Percentiles rank a stretch among this genome's conserved stretches.
These are phyloP conservation scores for Pachypeltis micranthus DNA, from an alignment of 1,140 invertebrate species.

Conservation along the genomic window DNA sequence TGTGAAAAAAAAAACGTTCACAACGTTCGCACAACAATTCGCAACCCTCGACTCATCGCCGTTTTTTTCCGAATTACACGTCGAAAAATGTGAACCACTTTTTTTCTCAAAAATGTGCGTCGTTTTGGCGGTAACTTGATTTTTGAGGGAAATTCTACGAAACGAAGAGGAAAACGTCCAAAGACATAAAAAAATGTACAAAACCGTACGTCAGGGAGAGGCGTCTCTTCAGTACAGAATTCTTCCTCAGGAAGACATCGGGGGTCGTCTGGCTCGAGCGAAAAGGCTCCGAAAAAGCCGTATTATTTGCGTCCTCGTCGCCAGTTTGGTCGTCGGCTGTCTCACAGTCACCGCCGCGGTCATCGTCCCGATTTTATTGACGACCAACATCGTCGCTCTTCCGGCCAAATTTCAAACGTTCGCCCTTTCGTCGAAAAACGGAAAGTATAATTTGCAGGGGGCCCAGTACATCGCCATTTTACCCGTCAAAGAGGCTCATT, in stretches of 20 bases:
- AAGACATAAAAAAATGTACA: slow-evolving; percentile 42
- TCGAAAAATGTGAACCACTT: not conserved
- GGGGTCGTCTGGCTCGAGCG: slow-evolving; percentile 3
- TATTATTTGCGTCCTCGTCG: slow-evolving; percentile 18
- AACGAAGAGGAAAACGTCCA: not conserved
- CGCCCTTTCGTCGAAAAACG: slow-evolving; percentile 17
- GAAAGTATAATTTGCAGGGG: slow-evolving; percentile 16
- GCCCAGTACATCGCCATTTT: slow-evolving; percentile 20
- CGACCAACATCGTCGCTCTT: slow-evolving; percentile 18
- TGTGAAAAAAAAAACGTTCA: too few relatives aligned
- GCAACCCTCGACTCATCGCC: not conserved
- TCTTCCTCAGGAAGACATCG: slow-evolving; percentile 41
- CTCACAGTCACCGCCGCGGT: slow-evolving; percentile 21
- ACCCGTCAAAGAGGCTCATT: slow-evolving; percentile 19
- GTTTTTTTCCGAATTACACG: not conserved
- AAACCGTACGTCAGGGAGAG: slow-evolving; percentile 58
- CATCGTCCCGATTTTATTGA: slow-evolving; percentile 19
- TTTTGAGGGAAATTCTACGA: not conserved
- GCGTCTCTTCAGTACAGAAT: slow-evolving; percentile 60
- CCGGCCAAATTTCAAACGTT: slow-evolving; percentile 21
- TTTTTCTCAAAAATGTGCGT: not conserved
- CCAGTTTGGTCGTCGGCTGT: slow-evolving; percentile 21
- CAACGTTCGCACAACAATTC: not conserved
- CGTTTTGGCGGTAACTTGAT: not conserved
- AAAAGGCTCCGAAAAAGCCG: slow-evolving; percentile 4